Evolutionary conservation across 2,797 vertebrate genomes (phyloP).

Genomic region (Propithecus deckenii): DNA sequence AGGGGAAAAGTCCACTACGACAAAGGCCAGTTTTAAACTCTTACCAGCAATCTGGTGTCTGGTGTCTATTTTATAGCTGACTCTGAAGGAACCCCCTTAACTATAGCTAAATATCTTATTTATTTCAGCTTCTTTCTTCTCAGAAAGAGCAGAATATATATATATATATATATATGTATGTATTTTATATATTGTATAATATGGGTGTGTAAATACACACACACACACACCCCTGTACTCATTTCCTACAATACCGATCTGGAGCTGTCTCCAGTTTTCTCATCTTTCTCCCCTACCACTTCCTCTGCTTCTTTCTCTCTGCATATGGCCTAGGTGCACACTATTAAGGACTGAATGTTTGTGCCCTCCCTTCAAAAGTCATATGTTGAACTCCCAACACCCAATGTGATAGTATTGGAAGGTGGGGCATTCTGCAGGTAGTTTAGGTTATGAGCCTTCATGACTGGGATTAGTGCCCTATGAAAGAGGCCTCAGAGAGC

Average conservation of each 20-base stretch:
- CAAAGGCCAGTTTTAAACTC: slow-evolving; percentile 25
- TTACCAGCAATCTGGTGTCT: slow-evolving; percentile 24
- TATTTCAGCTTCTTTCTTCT: no score
- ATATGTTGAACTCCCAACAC: not conserved
- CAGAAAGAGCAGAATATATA: no score
- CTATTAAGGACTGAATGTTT: not conserved
- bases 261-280: not conserved
- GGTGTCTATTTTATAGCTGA: slow-evolving; percentile 3
- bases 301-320: not conserved
- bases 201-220: no score
- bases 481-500: not conserved
- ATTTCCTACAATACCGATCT: not conserved
- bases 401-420: no score
- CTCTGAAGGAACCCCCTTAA: slow-evolving; percentile 4
- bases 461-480: not conserved
- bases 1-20: slow-evolving; percentile 41
- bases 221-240: no score
- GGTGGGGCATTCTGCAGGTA: rapidly evolving
- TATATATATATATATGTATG: no score
- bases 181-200: no score
- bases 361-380: not conserved
- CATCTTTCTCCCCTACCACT: no score
- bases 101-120: not conserved
- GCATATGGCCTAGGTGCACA: not conserved
- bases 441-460: not conserved